These are phyloP conservation scores for Cariama cristata DNA, from an alignment of 2,113 vertebrate genomes.

Conservation along the genomic window DNA sequence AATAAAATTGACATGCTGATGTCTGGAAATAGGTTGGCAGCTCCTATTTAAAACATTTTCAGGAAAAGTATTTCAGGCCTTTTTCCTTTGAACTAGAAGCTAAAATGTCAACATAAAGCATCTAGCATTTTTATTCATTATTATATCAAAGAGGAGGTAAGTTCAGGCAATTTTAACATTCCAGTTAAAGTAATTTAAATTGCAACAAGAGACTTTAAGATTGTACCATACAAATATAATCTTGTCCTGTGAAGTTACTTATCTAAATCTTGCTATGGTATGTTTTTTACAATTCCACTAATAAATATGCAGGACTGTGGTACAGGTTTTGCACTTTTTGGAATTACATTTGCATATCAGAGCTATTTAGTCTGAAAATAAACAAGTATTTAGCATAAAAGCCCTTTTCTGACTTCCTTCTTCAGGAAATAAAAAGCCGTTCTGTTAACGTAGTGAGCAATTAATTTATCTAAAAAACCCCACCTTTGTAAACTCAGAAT, in stretches of 20 bases:
- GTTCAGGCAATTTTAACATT: not conserved
- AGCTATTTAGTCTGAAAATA: not conserved
- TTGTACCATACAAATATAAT: not conserved
- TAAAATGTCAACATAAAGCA: not conserved
- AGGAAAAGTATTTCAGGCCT: not conserved
- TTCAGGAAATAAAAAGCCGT: not conserved
- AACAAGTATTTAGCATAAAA: not conserved
- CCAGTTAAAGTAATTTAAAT: not conserved
- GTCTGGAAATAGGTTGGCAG: not conserved
- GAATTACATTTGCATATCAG: not conserved
- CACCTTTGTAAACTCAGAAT: not conserved
- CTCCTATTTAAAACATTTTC: not conserved
- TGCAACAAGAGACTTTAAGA: not conserved
- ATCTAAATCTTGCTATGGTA: not conserved
- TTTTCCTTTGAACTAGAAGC: not conserved
- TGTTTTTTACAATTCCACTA: not conserved
- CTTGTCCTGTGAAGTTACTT: not conserved
- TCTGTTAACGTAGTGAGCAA: not conserved
- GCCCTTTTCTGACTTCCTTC: not conserved
- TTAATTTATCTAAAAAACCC: not conserved
- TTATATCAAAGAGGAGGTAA: not conserved
- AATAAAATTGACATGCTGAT: not conserved
- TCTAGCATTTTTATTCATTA: not conserved
- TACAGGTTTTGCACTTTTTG: not conserved
- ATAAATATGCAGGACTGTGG: not conserved